Conservation (phyloP, 2,113 vertebrate species). For the Chlamydotis undulata region DNA sequence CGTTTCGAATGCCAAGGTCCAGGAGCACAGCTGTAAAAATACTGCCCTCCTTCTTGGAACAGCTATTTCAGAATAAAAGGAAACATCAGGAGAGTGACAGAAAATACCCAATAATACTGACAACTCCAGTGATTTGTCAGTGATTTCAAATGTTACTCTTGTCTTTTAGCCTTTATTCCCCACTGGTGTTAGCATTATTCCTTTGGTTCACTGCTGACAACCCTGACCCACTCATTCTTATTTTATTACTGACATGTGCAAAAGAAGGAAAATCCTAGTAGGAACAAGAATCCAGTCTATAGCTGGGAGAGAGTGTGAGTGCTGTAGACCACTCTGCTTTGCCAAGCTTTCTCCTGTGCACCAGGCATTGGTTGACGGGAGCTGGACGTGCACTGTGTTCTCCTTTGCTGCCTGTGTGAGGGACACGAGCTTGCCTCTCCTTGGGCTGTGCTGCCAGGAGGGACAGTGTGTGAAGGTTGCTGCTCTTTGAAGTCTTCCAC, state of each 20-base stretch:
- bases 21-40: background rate
- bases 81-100: background rate
- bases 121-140: background rate
- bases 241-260: background rate
- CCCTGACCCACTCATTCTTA: background rate
- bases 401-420: background rate
- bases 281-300: background rate
- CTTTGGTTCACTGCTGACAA: background rate
- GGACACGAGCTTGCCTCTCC: background rate
- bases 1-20: background rate
- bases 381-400: background rate
- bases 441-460: background rate
- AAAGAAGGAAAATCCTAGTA: background rate
- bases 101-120: background rate
- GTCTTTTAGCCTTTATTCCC: background rate
- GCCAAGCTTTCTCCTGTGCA: background rate
- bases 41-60: background rate
- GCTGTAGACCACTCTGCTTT: background rate
- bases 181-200: background rate
- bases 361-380: background rate
- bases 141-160: background rate
- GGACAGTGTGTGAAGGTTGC: background rate
- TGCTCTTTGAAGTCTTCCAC: conserved; percentile 1
- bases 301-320: background rate
- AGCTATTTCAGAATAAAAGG: conserved; percentile 11